Evolutionary conservation across 2,113 vertebrate genomes (phyloP).

Genomic region (Tringa solitaria): DNA sequence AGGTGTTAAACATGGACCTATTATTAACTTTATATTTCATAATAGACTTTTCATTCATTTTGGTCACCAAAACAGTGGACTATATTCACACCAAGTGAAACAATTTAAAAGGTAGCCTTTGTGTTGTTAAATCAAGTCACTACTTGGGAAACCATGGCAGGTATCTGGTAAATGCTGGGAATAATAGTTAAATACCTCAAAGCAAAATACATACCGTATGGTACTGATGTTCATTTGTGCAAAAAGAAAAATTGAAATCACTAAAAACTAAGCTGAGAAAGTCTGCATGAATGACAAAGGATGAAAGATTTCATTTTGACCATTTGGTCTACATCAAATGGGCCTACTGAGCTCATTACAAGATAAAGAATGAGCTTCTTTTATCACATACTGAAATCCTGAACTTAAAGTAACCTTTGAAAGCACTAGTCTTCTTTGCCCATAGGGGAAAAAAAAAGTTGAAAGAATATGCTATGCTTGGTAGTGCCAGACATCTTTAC

Average conservation of each 20-base stretch:
- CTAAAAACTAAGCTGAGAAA: neutral
- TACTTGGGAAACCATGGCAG: neutral
- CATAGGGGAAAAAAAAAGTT: neutral
- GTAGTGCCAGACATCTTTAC: neutral
- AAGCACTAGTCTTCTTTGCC: neutral
- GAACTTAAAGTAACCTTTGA: neutral
- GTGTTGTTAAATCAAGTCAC: neutral
- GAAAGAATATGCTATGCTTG: neutral
- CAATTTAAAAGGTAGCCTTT: neutral
- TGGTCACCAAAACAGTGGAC: neutral
- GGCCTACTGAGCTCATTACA: neutral
- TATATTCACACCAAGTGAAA: neutral
- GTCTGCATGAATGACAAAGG: neutral
- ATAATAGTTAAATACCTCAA: neutral
- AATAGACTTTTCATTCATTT: neutral
- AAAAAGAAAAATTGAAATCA: neutral
- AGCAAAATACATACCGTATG: neutral
- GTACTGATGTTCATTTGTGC: neutral
- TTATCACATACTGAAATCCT: neutral
- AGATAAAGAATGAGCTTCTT: neutral
- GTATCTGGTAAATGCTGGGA: neutral
- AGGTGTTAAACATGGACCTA: neutral
- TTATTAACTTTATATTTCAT: neutral
- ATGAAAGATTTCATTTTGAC: constrained; percentile 15
- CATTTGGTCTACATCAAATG: neutral